Percentiles rank a stretch among this genome's conserved stretches.
These are phyloP conservation scores for Leptoclinus maculatus DNA, from an alignment of 2,797 vertebrate species.

Conservation along the genomic window DNA sequence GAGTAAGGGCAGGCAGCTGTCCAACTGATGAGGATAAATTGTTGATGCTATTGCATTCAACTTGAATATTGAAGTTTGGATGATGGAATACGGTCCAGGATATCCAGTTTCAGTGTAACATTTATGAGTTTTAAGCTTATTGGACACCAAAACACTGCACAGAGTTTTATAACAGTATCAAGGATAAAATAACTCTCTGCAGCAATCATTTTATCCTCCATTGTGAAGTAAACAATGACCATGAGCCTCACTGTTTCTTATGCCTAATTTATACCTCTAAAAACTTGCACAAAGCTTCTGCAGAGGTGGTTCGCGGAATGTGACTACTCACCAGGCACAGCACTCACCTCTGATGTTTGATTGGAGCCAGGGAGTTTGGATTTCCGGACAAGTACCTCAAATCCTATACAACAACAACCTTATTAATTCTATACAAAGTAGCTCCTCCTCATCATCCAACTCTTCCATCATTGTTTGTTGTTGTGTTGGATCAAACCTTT, in stretches of 20 bases:
- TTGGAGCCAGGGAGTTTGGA: no score
- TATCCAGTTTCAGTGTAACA: neutral
- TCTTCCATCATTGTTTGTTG: neutral
- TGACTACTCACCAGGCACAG: no score
- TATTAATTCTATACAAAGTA: neutral
- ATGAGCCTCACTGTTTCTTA: neutral
- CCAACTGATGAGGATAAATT: neutral
- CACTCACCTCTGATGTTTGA: no score
- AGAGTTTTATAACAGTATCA: neutral
- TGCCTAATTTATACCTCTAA: no score
- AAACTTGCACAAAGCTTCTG: no score
- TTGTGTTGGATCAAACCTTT: neutral
- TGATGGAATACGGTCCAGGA: neutral
- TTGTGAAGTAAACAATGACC: neutral
- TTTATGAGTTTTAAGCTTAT: neutral
- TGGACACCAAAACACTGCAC: neutral
- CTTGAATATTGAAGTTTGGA: neutral
- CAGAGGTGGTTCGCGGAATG: no score
- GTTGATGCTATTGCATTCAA: neutral
- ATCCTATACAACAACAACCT: neutral
- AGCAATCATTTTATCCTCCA: neutral
- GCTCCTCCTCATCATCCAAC: neutral
- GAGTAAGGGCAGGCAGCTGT: neutral
- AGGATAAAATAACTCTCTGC: neutral
- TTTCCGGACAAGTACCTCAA: neutral